Evolutionary conservation across 1,140 invertebrate species (phyloP).

Genomic region (Teleogryllus occipitalis): DNA sequence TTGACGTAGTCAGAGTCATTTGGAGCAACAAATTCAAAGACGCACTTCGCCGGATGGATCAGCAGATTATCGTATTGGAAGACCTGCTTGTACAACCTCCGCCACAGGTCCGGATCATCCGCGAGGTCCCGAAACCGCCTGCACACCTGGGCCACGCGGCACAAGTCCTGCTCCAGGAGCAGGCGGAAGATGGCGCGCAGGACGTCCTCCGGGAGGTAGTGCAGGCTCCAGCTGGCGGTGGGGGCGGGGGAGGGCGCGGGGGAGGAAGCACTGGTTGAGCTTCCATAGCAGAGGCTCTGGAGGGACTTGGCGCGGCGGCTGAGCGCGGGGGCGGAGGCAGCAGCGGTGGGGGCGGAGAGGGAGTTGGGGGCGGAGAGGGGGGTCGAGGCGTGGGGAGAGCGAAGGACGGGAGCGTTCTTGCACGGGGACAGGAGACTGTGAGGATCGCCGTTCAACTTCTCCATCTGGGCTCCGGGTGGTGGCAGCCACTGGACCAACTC

Average conservation of each 20-base stretch:
- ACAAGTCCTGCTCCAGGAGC: slow-evolving; percentile 87
- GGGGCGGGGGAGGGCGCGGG: slow-evolving; percentile 24
- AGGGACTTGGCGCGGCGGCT: too few relatives aligned
- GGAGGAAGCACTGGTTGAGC: too few relatives aligned
- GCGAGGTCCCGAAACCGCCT: slow-evolving; percentile 90
- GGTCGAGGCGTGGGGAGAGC: too few relatives aligned
- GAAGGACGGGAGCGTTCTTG: too few relatives aligned
- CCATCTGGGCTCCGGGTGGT: too few relatives aligned
- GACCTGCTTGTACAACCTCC: slow-evolving; percentile 88
- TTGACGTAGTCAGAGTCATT: slow-evolving; percentile 87
- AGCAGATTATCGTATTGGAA: slow-evolving; percentile 95
- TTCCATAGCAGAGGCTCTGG: too few relatives aligned
- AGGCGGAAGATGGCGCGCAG: slow-evolving; percentile 91
- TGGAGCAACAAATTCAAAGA: slow-evolving; percentile 86
- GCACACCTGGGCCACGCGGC: slow-evolving; percentile 86
- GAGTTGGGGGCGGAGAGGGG: too few relatives aligned
- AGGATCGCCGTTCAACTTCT: too few relatives aligned
- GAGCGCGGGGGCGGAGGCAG: too few relatives aligned
- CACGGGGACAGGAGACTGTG: too few relatives aligned
- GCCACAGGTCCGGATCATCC: slow-evolving; percentile 91
- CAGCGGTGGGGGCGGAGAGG: too few relatives aligned
- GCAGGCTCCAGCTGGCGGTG: slow-evolving; percentile 86
- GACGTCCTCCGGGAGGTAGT: slow-evolving; percentile 92
- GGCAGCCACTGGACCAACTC: too few relatives aligned
- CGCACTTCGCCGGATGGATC: slow-evolving; percentile 78